Conservation (phyloP, 2,888 invertebrate species). For the Caenorhabditis sp. region DNA sequence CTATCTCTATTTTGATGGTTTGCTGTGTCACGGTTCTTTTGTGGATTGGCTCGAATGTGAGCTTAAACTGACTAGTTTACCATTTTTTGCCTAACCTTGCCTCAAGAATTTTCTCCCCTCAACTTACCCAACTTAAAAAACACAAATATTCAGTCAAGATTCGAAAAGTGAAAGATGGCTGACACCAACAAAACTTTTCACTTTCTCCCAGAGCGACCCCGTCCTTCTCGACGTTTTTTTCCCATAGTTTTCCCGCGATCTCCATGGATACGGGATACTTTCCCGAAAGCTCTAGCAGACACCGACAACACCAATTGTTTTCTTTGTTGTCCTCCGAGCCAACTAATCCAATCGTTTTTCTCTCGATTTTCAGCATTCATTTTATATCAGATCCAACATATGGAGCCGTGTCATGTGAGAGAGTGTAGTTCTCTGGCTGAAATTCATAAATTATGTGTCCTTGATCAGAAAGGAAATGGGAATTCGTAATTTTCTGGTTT, state of each 20-base stretch:
- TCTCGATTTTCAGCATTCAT: constrained; percentile 9
- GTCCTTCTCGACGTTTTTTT: background rate
- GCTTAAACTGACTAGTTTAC: too few species aligned
- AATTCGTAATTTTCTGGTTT: constrained; percentile 21
- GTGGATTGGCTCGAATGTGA: too few species aligned
- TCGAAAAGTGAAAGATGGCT: background rate
- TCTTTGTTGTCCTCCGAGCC: background rate
- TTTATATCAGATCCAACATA: background rate
- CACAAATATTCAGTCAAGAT: background rate
- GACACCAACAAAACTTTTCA: constrained; percentile 1
- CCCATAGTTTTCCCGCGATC: constrained; percentile 27
- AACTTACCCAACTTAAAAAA: too few species aligned
- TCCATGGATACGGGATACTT: constrained; percentile 53
- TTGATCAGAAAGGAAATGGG: constrained; percentile 9
- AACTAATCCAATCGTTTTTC: constrained; percentile 30
- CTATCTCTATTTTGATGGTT: constrained; percentile 45
- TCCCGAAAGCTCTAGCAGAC: constrained; percentile 15
- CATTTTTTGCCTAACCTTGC: too few species aligned
- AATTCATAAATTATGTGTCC: constrained; percentile 19
- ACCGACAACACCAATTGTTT: constrained; percentile 13
- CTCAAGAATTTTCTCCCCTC: too few species aligned
- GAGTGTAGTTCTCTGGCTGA: background rate
- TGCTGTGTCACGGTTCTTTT: constrained; percentile 4
- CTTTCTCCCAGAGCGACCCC: background rate
- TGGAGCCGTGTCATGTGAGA: constrained; percentile 25